Conservation (phyloP, 2,888 invertebrate genomes). For the Tiliacea aurago region DNA sequence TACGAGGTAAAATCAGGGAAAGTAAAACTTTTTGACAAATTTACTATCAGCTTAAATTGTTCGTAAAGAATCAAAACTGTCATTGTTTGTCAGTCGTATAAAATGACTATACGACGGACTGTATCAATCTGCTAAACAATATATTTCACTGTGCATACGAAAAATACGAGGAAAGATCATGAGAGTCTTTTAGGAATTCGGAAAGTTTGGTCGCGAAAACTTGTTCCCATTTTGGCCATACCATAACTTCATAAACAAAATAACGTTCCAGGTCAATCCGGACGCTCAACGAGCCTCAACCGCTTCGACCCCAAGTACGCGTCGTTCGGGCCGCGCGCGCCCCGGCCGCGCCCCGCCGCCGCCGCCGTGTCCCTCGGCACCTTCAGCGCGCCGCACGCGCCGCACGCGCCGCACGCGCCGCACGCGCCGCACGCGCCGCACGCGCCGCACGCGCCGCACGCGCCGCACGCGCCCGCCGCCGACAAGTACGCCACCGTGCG, state of each 20-base stretch:
- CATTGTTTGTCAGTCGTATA: no score
- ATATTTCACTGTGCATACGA: no score
- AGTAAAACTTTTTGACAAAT: no score
- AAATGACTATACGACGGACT: no score
- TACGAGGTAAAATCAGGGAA: no score
- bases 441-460: constrained; percentile 71
- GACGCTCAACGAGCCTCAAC: constrained; percentile 89
- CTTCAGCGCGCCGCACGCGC: constrained; percentile 72
- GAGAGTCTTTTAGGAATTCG: no score
- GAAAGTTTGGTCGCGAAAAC: no score
- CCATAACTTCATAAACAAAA: not conserved
- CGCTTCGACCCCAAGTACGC: constrained; percentile 91
- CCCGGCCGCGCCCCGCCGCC: constrained; percentile 85
- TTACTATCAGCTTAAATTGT: no score
- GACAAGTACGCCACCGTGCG: constrained; percentile 88
- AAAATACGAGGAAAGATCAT: no score
- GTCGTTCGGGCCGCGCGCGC: constrained; percentile 89
- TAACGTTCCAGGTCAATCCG: constrained; percentile 75
- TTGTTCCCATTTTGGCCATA: no score
- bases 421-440: constrained; percentile 63
- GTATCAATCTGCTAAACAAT: no score
- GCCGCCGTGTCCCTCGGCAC: constrained; percentile 79
- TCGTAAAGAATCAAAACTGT: no score
- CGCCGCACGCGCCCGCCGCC: constrained; percentile 64
- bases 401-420: constrained; percentile 58